Evolutionary conservation across 2,797 vertebrate species (phyloP), one percentile per base, ranked within the genome.

Genomic region (Hypotaenidia okinawae): DNA sequence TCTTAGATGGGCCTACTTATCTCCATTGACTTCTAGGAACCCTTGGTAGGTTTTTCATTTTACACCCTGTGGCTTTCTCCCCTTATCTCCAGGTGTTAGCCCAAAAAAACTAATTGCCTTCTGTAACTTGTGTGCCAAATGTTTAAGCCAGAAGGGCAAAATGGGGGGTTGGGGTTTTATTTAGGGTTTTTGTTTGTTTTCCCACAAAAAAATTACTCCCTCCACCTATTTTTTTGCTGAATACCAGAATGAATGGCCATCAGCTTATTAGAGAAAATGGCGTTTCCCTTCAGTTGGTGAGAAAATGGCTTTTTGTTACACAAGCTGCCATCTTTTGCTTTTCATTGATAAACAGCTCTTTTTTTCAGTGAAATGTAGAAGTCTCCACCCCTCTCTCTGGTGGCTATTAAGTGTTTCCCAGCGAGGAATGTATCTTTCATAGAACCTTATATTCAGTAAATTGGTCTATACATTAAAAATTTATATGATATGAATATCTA

Each of bases 391-490:
- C 11, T 39, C 16, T 64, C 33, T 57, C 52, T 54, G 25, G 32
- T 72, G 28, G 33, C 45, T 78, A 12, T 75, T 87, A 24, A 41
- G 25, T 30, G 67, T 84, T 92, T 88, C 64, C 37, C 52, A 49
- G 35, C 4, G 3, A 62, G 16, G 22, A 88, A 69, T 3, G 2
- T 24, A 19, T 68, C 52, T 78, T 75, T 84, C 86, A 76, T 21
- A 39, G 33, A 75, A 76, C 21, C 16, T 88, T 84, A 84, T 70
- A 68, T 75, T 86, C 74, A 84, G 14, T 78, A 59, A 92, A 37
- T 81, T 72, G 45, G 16, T 81, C 73, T 69, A 47, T 68, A 85
- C 16, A 51, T 93, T 91, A 88, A 93, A 93, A 84, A 91, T 75
- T 5, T 52, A 62, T 72, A 69, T 37, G 32, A n/a, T 61, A 91